Evolutionary conservation across 2,797 vertebrate species (phyloP), one percentile per base, ranked within the genome.

Genomic region (Xiphophorus birchmanni): DNA sequence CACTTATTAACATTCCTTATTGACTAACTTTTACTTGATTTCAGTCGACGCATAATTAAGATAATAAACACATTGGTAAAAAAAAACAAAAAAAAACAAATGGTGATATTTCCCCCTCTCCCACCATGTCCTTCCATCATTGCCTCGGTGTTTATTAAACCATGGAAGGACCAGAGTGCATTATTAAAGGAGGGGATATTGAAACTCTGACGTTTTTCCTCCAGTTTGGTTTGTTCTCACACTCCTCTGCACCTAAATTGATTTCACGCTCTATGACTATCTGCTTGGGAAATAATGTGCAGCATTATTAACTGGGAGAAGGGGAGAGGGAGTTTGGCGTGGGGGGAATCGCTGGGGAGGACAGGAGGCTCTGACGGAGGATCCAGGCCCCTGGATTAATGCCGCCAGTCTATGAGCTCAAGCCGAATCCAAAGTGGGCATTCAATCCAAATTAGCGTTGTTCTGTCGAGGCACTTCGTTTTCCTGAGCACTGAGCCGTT

Each of bases 231-330:
- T 92, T 93, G 86, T 91, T 92, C 91, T 91, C 89, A 83, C 88
- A 88, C 90, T 92, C 86, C 87, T 87, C 90, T 87, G 90, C 92
- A 89, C 84, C 91, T 89, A 93, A 94, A 94, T 91, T 93, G 93
- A 94, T 95, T 95, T 95, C 92, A 94, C 84, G 88, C 93, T 94
- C 86, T 48, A 80, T 82, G 88, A 86, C 89, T 91, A 93, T 94
- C 91, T 94, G 90, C 91, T 89, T 90, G 88, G 90, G 85, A 92
- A 95, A 94, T 92, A 94, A 93, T 90, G 88, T 89, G 90, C 80
- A 56, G 91, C 86, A 86, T 94, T 94, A 94, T 94, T 93, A 93
- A 93, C 88, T 75, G 73, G 79, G 80, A 83, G 88, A 85, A 75
- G 42, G 83, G 81, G 89, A 87, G 85, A 23, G 7, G 1, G 47